Base-by-base conservation (phyloP, 2,888 invertebrate genomes). In the Zaprionus lineosus region DNA sequence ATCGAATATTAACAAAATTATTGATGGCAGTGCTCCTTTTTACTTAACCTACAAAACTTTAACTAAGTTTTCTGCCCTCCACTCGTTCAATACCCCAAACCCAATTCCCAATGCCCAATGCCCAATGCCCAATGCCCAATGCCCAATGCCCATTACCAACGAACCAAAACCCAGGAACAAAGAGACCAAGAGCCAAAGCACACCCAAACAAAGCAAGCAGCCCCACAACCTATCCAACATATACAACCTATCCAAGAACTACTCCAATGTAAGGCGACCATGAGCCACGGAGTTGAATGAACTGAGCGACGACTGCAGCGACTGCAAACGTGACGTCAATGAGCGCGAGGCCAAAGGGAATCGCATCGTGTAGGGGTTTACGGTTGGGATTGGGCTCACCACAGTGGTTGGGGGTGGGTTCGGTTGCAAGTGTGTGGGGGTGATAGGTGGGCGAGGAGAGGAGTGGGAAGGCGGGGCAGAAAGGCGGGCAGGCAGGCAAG, bases 301-400 rank as follows among this genome's bases (percentile, higher is more conserved):
- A 85, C 79, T 81, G 53, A 66, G 69, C 71, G 46, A 46, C 44
- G 48, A 36, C 62, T 58, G 64, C 76, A 59, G 78, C 51, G 41
- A 63, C 86, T 84, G 83, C 85, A 78, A 46, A 68, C 71, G 79
- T 82, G 81, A 82, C 81, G 81, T 82, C 81, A 82, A 82, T 86
- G 74, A 74, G 86, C 84, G 67, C 81, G 84, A 85, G 86, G 86
- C 86, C 82, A 86, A 69, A 40, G 77, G 77, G 72, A 71, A 64
- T 41, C 31, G 34, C 39, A 39, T 59, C 9, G 31, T 58, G 28
- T 33, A 21, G 15, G 26, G 16, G 12, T 34, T 12, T 7, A 15
- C 31, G 44, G 33, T 37, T 37, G 48, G 33, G 8, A 24, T 24
- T 39, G 51, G 31, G 15, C 14, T 33, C 12, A n/a, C 5, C 12